Conservation (phyloP, 2,113 vertebrate species). For the Mobula hypostoma region DNA sequence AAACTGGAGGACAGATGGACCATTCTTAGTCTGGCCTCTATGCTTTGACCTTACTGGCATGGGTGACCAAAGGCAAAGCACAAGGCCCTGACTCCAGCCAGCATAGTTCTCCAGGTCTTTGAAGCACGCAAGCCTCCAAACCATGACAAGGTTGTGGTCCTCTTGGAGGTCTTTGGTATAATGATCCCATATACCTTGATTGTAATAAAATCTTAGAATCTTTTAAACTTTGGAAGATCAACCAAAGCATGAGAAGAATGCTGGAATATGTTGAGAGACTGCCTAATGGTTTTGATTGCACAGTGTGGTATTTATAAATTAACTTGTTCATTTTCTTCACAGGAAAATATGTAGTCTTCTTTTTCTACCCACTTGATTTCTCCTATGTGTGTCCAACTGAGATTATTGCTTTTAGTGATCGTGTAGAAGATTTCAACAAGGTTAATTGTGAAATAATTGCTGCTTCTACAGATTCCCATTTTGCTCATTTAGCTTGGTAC, state of each 20-base stretch:
- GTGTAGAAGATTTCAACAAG: slow-evolving; percentile 35
- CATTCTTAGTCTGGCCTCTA: too few relatives aligned
- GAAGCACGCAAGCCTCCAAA: too few relatives aligned
- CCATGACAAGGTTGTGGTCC: too few relatives aligned
- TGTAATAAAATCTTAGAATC: too few relatives aligned
- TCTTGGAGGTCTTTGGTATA: too few relatives aligned
- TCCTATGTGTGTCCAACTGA: slow-evolving; percentile 39
- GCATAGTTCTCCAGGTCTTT: too few relatives aligned
- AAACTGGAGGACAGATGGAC: too few relatives aligned
- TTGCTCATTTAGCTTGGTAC: slow-evolving; percentile 39
- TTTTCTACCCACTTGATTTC: slow-evolving; percentile 41
- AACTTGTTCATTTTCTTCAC: slow-evolving; percentile 10
- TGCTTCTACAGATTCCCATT: slow-evolving; percentile 39
- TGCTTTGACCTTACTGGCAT: too few relatives aligned
- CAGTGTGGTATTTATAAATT: neutral
- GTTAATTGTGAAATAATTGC: slow-evolving; percentile 39
- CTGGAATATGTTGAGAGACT: neutral
- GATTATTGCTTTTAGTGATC: slow-evolving; percentile 40
- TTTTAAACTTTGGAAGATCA: too few relatives aligned
- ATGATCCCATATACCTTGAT: too few relatives aligned
- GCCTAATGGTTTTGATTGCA: neutral
- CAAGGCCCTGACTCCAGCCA: too few relatives aligned
- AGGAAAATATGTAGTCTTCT: slow-evolving; percentile 40
- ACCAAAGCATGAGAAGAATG: neutral
- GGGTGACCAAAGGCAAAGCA: too few relatives aligned